Evolutionary conservation across 2,113 vertebrate genomes (phyloP).

Genomic region (Pipra filicauda): DNA sequence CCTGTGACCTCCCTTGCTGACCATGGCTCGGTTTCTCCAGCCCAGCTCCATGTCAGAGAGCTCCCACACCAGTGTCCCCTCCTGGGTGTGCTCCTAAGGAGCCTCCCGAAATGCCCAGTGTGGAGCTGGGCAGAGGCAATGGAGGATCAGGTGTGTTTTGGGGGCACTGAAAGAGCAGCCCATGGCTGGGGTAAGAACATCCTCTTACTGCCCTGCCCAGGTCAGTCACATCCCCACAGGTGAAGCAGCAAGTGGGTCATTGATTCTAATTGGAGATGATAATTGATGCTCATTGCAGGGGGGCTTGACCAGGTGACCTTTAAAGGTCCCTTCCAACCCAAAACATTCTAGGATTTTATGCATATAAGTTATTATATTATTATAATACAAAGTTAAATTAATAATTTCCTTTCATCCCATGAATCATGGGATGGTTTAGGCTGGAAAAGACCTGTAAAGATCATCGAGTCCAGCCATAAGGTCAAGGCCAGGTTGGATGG

Average conservation of each 20-base stretch:
- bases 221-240: accelerated
- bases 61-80: accelerated
- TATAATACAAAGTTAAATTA: too few relatives aligned
- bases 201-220: accelerated
- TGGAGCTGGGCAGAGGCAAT: neutral
- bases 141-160: accelerated
- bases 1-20: neutral
- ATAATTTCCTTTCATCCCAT: neutral
- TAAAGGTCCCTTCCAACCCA: neutral
- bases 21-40: accelerated
- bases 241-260: accelerated
- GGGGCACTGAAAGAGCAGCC: neutral
- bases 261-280: neutral
- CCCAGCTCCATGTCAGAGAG: neutral
- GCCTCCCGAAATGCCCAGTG: accelerated
- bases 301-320: neutral
- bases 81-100: neutral
- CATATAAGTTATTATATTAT: too few relatives aligned
- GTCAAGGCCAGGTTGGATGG: neutral
- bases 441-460: neutral
- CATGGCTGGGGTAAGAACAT: accelerated
- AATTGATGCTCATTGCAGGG: neutral
- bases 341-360: neutral
- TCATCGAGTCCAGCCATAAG: accelerated
- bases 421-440: accelerated